phyloP scores from a whole-genome alignment of 2,888 invertebrate genomes.

The Calliscelio sp. region DNA sequence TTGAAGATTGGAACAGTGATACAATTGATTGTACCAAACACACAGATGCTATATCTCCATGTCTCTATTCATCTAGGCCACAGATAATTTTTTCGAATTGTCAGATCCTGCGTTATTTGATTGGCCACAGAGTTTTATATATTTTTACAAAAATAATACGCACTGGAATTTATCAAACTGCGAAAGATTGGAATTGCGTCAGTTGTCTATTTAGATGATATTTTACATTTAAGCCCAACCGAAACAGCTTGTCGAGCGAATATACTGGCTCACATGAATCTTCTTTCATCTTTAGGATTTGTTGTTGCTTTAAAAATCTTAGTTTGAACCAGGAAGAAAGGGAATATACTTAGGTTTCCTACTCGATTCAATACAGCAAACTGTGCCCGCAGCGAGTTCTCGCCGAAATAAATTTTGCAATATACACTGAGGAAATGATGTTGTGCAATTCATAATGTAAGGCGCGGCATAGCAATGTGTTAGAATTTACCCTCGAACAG shows the following conservation, averaged over 20 bases:
- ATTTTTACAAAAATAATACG: conserved; percentile 14
- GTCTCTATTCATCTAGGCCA: background rate
- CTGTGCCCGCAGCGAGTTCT: background rate
- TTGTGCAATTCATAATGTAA: background rate
- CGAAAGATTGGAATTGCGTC: background rate
- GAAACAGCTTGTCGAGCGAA: background rate
- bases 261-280: too few species aligned
- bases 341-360: conserved; percentile 34
- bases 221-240: background rate
- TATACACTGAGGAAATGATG: background rate
- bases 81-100: background rate
- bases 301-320: conserved; percentile 9
- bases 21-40: background rate
- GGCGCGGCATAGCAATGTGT: background rate
- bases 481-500: too few species aligned
- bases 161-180: background rate
- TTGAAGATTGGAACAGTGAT: background rate
- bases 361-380: conserved; percentile 14
- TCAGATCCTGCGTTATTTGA: background rate
- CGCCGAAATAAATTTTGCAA: too few species aligned
- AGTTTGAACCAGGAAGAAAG: background rate
- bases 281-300: background rate
- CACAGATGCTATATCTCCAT: background rate
- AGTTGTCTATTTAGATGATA: conserved; percentile 11
- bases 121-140: background rate